These are phyloP conservation scores for Dermochelys coriacea DNA, from an alignment of 2,797 vertebrate species.

Conservation along the genomic window DNA sequence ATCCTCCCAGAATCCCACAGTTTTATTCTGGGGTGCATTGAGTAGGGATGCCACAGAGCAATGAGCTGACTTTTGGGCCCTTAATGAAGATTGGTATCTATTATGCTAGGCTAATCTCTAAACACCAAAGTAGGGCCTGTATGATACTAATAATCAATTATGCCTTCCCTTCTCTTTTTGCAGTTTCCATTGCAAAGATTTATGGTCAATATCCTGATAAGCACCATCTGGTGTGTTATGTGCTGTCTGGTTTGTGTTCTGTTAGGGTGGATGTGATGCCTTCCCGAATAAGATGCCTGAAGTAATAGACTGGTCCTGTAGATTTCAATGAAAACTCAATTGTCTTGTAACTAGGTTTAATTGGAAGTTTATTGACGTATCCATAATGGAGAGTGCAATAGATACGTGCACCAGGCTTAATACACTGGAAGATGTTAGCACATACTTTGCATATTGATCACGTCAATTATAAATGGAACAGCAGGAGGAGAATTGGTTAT, in stretches of 20 bases:
- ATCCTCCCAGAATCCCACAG: not conserved
- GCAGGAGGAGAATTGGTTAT: not conserved
- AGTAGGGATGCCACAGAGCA: not conserved
- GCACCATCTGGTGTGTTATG: not conserved
- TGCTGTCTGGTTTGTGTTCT: constrained; percentile 10
- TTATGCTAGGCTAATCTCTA: not conserved
- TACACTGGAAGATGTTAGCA: constrained; percentile 2
- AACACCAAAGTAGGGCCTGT: not conserved
- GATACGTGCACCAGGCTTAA: not conserved
- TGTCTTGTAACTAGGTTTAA: constrained; percentile 64
- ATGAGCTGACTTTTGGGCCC: not conserved
- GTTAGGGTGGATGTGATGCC: not conserved
- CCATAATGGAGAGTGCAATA: constrained; percentile 31
- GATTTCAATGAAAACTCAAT: constrained; percentile 67
- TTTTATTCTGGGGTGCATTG: not conserved
- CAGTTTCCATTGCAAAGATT: constrained; percentile 15
- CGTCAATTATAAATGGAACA: constrained; percentile 27
- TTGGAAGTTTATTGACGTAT: constrained; percentile 62
- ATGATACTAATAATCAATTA: not conserved
- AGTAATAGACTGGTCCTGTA: constrained; percentile 7
- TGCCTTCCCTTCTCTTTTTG: constrained; percentile 5
- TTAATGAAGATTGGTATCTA: not conserved
- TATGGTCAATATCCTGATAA: constrained; percentile 26
- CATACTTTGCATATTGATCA: not conserved
- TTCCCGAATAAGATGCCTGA: not conserved